A percentile compares a stretch with the other conserved stretches of the same genome.
Conservation (phyloP, 1,140 invertebrate genomes). For the Camponotus floridanus region DNA sequence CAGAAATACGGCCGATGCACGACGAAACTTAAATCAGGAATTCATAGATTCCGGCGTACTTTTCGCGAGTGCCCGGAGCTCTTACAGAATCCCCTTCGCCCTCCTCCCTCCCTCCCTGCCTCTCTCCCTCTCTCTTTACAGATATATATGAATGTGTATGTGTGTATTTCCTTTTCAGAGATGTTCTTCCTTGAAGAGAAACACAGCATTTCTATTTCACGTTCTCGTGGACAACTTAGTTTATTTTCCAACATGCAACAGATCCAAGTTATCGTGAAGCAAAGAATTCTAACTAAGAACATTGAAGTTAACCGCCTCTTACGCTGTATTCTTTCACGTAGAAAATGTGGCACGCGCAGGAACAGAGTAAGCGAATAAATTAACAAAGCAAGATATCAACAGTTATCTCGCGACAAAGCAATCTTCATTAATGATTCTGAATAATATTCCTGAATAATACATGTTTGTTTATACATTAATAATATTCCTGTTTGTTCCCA, state of each 20-base stretch:
- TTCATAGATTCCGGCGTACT: conserved; percentile 70
- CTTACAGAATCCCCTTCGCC: conserved; percentile 12
- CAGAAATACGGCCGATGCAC: conserved; percentile 44
- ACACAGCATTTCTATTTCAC: conserved; percentile 60
- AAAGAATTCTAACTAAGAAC: conserved; percentile 36
- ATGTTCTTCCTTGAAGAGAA: conserved; percentile 46
- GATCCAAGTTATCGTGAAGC: conserved; percentile 58
- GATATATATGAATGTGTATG: no score
- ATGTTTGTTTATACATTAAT: no score
- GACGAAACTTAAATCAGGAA: conserved; percentile 70
- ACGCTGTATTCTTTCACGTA: background rate
- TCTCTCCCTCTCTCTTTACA: no score
- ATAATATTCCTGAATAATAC: background rate
- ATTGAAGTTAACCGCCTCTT: conserved; percentile 23
- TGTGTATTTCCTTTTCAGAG: background rate
- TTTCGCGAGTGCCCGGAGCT: conserved; percentile 42
- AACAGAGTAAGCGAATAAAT: background rate
- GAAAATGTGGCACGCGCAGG: background rate
- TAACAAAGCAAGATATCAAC: background rate
- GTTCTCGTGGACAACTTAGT: conserved; percentile 44
- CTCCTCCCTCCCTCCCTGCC: no score
- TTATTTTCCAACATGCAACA: conserved; percentile 51
- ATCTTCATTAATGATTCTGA: background rate
- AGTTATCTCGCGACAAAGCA: background rate
- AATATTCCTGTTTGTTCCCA: no score